Conservation (phyloP, 1,140 invertebrate genomes). For the Akabosia matsudoensis region DNA sequence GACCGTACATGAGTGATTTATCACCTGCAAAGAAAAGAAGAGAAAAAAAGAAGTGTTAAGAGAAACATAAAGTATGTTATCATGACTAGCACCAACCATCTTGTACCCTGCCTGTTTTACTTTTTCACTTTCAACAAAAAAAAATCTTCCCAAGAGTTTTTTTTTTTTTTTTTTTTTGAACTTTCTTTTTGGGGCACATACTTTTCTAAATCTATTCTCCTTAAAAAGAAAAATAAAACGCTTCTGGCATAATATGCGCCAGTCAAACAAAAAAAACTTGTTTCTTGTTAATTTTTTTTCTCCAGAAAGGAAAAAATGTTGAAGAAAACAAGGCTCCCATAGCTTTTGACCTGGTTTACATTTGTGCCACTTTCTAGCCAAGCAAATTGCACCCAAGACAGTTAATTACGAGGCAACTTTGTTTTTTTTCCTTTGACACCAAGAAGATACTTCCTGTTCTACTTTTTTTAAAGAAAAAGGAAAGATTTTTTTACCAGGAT, state of each 20-base stretch:
- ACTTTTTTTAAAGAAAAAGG: too few species aligned
- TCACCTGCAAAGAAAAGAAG: conserved; percentile 37
- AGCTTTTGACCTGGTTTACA: neutral
- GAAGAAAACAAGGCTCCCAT: neutral
- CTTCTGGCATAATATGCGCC: too few species aligned
- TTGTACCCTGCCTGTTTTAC: neutral
- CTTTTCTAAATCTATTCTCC: too few species aligned
- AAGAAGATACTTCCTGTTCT: too few species aligned
- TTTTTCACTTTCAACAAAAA: neutral
- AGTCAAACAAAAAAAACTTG: too few species aligned
- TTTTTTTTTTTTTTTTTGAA: too few species aligned
- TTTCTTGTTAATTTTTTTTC: too few species aligned
- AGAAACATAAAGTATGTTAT: neutral
- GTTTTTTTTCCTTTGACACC: too few species aligned
- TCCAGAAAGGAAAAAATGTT: too few species aligned
- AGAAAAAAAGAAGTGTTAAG: conserved; percentile 6
- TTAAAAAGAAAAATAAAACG: too few species aligned
- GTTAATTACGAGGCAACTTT: neutral
- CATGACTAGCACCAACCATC: neutral
- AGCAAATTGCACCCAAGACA: neutral
- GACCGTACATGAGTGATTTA: conserved; percentile 42
- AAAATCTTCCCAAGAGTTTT: neutral
- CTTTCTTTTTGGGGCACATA: too few species aligned
- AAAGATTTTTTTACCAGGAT: too few species aligned
- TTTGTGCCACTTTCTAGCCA: neutral